Evolutionary conservation across 2,113 vertebrate genomes (phyloP).

Genomic region (Etia nguti): DNA sequence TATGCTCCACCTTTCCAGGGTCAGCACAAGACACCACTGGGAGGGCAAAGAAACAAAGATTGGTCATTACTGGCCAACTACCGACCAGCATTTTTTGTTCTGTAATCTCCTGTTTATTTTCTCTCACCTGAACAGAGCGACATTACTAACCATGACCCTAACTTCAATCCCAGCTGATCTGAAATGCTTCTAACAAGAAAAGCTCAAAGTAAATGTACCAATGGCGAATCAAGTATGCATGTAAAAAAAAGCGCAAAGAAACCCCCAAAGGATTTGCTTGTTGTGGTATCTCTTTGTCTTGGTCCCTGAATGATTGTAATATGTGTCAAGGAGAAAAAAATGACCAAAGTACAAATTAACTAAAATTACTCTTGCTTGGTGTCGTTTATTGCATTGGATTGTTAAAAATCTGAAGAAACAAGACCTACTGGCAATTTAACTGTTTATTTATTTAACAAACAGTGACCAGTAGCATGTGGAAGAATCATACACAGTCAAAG

Average conservation of each 20-base stretch:
- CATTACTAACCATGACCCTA: background rate
- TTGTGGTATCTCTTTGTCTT: background rate
- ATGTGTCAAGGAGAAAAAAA: background rate
- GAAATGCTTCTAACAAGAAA: background rate
- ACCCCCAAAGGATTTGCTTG: background rate
- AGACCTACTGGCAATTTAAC: background rate
- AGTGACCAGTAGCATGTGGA: background rate
- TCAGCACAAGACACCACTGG: slow-evolving; percentile 86
- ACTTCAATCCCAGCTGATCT: background rate
- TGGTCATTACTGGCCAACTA: background rate
- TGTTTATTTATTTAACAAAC: background rate
- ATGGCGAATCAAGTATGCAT: background rate
- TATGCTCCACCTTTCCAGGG: slow-evolving; percentile 87
- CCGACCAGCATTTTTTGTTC: background rate
- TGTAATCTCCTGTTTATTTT: background rate
- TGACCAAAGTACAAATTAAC: background rate
- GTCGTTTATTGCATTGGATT: background rate
- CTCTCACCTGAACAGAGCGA: background rate
- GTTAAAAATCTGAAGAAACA: background rate
- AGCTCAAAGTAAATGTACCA: background rate
- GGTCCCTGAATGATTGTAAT: background rate
- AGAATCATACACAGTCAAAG: background rate
- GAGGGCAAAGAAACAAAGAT: background rate
- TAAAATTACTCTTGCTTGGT: background rate
- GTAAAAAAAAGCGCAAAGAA: background rate